Evolutionary conservation across 2,888 invertebrate genomes (phyloP).

Genomic region (Neoitamus cyanurus): DNA sequence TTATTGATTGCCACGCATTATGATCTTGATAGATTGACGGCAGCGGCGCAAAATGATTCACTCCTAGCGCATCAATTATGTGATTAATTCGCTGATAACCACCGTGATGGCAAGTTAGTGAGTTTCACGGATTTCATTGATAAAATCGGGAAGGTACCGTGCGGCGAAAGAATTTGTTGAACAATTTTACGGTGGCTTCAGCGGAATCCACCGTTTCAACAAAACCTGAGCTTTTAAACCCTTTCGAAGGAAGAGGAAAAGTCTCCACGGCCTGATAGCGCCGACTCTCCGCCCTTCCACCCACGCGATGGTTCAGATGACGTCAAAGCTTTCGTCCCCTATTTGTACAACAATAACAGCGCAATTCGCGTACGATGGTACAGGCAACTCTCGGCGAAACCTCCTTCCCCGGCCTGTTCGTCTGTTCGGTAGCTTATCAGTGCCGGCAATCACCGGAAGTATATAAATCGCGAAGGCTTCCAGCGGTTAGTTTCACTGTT

Average conservation of each 20-base stretch:
- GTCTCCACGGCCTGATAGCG: not conserved
- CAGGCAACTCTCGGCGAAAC: not conserved
- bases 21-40: not conserved
- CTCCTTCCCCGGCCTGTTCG: not conserved
- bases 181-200: not conserved
- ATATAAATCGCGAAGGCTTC: slow-evolving; percentile 50
- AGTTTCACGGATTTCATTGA: not conserved
- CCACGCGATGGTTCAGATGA: slow-evolving; percentile 8
- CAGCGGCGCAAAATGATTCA: not conserved
- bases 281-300: slow-evolving; percentile 42
- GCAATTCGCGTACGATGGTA: not conserved
- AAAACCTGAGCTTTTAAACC: not conserved
- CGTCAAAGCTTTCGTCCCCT: slow-evolving; percentile 46
- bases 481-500: slow-evolving; percentile 51
- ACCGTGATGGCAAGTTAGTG: not conserved
- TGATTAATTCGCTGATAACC: not conserved
- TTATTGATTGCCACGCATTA: slow-evolving; percentile 1
- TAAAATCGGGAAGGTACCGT: not conserved
- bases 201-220: not conserved
- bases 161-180: not conserved
- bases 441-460: slow-evolving; percentile 48
- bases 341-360: slow-evolving; percentile 34
- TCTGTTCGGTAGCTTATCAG: not conserved
- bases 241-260: not conserved
- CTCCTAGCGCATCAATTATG: not conserved